Evolutionary conservation across 1,140 invertebrate species (phyloP).

Genomic region (Paracyclopina nana): DNA sequence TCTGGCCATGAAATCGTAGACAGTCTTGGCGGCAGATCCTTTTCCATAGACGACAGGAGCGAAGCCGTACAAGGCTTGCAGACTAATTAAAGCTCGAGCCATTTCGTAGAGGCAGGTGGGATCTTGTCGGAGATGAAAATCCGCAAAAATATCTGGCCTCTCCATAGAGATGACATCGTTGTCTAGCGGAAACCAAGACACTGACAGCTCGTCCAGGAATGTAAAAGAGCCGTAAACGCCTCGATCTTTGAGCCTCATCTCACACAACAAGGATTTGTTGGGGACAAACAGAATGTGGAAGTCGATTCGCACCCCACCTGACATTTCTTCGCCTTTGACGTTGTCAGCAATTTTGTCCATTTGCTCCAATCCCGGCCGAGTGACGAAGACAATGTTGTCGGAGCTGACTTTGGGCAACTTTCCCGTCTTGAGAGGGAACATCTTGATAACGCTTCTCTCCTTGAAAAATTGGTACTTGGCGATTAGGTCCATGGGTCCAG

Average conservation of each 20-base stretch:
- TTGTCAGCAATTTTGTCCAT: slow-evolving; percentile 72
- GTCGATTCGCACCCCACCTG: slow-evolving; percentile 23
- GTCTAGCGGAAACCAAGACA: slow-evolving; percentile 76
- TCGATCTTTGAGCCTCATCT: slow-evolving; percentile 51
- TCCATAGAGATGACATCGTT: slow-evolving; percentile 84
- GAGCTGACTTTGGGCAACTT: slow-evolving; percentile 41
- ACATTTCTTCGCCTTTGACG: slow-evolving; percentile 34
- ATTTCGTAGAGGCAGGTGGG: slow-evolving; percentile 64
- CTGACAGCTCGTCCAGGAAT: slow-evolving; percentile 58
- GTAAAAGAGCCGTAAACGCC: slow-evolving; percentile 57
- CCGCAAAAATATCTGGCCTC: slow-evolving; percentile 49
- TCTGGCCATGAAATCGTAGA: slow-evolving; percentile 63
- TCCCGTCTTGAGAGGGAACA: slow-evolving; percentile 49
- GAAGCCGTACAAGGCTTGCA: slow-evolving; percentile 71
- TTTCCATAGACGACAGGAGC: slow-evolving; percentile 76
- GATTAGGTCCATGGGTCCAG: slow-evolving; percentile 63
- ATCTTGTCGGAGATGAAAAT: slow-evolving; percentile 68
- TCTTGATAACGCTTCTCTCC: slow-evolving; percentile 53
- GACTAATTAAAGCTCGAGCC: slow-evolving; percentile 60
- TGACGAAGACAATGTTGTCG: slow-evolving; percentile 70
- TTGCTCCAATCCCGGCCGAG: slow-evolving; percentile 51
- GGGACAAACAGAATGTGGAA: slow-evolving; percentile 66
- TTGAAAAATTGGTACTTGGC: slow-evolving; percentile 57
- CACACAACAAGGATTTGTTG: slow-evolving; percentile 59
- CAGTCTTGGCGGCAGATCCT: slow-evolving; percentile 62